Percentiles rank a stretch among this genome's conserved stretches.
These are phyloP conservation scores for Dorcus parallelipipedus DNA, from an alignment of 2,888 invertebrate species.

Conservation along the genomic window DNA sequence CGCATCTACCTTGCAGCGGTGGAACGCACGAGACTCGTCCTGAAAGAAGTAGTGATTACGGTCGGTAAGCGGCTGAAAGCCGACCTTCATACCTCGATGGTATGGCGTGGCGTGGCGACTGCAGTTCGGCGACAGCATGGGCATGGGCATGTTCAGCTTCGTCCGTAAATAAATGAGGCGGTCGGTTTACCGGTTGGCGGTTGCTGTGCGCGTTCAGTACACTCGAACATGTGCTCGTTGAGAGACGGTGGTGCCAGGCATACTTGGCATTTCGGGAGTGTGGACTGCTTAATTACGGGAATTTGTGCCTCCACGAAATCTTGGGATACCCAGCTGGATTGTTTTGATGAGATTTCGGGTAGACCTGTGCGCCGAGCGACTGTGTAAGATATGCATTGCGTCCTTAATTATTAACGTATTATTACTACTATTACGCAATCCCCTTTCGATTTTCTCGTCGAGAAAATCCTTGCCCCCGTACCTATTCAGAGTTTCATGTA, in stretches of 20 bases:
- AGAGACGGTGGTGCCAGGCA: conserved; percentile 29
- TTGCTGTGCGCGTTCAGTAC: background rate
- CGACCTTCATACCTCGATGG: conserved; percentile 13
- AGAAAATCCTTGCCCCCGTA: background rate
- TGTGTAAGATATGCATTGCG: conserved; percentile 20
- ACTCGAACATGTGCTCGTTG: conserved; percentile 29
- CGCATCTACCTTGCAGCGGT: conserved; percentile 13
- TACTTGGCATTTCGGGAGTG: conserved; percentile 36
- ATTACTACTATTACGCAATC: background rate
- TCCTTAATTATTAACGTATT: background rate
- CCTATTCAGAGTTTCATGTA: too few relatives aligned
- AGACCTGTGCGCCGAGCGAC: conserved; percentile 22
- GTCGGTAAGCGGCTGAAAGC: conserved; percentile 14
- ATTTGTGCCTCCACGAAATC: conserved; percentile 31
- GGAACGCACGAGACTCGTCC: conserved; percentile 24
- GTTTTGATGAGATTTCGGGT: conserved; percentile 10
- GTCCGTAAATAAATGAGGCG: background rate
- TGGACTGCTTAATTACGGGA: conserved; percentile 35
- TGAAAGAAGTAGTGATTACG: conserved; percentile 20
- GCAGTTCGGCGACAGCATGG: conserved; percentile 12
- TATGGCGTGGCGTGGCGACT: conserved; percentile 10
- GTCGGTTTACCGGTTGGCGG: background rate
- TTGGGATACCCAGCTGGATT: conserved; percentile 30
- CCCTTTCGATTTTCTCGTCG: background rate
- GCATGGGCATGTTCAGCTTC: background rate